These are phyloP conservation scores for Poecilia wingei DNA, from an alignment of 2,797 vertebrate species.

Conservation along the genomic window DNA sequence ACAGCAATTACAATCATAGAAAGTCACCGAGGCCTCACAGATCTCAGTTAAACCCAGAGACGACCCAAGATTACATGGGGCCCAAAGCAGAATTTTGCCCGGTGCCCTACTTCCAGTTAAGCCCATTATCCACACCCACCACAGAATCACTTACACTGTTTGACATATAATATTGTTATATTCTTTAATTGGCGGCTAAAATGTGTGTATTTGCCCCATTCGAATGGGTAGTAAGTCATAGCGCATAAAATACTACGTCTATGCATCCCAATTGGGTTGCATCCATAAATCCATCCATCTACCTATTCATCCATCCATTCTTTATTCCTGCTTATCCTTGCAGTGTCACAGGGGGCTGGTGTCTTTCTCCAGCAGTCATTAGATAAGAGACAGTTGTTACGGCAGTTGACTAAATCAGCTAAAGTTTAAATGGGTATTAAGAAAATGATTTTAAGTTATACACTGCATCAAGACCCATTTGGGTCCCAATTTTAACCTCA, in stretches of 20 bases:
- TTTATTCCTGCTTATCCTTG: background rate
- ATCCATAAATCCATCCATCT: background rate
- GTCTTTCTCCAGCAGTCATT: background rate
- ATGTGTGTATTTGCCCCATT: background rate
- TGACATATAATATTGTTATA: background rate
- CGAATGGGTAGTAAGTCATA: background rate
- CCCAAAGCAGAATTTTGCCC: background rate
- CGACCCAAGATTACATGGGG: background rate
- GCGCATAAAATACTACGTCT: background rate
- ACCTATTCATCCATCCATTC: background rate
- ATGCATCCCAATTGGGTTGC: background rate
- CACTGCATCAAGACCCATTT: background rate
- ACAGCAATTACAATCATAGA: constrained; percentile 20
- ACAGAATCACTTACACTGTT: background rate
- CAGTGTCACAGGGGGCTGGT: background rate
- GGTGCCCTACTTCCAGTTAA: background rate
- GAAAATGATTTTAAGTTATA: background rate
- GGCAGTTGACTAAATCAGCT: background rate
- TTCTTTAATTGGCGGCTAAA: background rate
- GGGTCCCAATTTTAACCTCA: background rate
- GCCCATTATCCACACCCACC: background rate
- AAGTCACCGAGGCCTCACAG: constrained; percentile 37
- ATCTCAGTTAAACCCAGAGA: background rate
- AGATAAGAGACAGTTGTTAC: background rate
- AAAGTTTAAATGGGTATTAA: background rate